Evolutionary conservation across 2,797 vertebrate genomes (phyloP).

Genomic region (Thaleichthys pacificus): DNA sequence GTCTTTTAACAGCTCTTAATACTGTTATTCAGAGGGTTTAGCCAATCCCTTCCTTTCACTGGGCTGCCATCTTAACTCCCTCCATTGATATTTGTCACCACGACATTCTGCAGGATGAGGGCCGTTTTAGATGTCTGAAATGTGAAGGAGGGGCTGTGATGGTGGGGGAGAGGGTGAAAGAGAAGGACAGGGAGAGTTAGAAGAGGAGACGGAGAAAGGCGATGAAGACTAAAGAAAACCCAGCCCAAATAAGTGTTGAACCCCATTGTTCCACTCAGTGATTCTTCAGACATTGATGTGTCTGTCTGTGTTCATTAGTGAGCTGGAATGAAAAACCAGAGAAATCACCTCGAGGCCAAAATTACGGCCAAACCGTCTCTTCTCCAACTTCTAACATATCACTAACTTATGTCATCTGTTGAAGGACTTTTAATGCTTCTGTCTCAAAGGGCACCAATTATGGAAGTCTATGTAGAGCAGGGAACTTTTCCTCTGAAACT

Average conservation of each 20-base stretch:
- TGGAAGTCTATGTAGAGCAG: neutral
- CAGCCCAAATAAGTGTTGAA: neutral
- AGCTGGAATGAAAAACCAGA: conserved; percentile 4
- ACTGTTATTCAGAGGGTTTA: neutral
- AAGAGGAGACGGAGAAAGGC: neutral
- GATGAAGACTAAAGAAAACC: neutral
- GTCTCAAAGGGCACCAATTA: neutral
- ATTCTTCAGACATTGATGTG: no score
- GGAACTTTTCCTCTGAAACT: neutral
- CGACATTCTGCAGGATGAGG: neutral
- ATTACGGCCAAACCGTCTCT: neutral
- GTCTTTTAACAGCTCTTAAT: neutral
- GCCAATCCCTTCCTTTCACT: conserved; percentile 7
- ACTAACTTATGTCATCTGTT: neutral
- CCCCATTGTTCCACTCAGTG: conserved; percentile 3
- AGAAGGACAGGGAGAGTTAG: neutral
- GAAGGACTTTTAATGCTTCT: neutral
- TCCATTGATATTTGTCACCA: conserved; percentile 14
- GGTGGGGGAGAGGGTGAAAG: neutral
- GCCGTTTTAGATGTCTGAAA: conserved; percentile 1
- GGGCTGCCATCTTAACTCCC: conserved; percentile 2
- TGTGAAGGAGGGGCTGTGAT: neutral
- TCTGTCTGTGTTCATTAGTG: conserved; percentile 18
- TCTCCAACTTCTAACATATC: neutral
- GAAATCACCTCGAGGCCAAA: neutral